phyloP scores from a whole-genome alignment of 2,888 invertebrate genomes.

The Dryomyza anilis region DNA sequence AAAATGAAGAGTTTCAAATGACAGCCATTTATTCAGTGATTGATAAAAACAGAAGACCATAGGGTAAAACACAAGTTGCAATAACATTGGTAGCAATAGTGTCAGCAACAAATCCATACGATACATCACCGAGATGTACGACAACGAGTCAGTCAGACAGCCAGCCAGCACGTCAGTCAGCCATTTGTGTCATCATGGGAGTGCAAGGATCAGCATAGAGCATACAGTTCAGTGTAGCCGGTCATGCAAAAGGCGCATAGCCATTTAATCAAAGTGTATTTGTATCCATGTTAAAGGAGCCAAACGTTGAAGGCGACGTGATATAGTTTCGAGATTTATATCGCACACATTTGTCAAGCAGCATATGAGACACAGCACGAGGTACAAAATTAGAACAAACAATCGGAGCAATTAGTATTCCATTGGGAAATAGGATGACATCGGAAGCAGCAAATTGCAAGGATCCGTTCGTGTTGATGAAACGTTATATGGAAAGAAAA shows the following conservation, averaged over 20 bases:
- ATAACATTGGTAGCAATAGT: not conserved
- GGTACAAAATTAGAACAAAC: not conserved
- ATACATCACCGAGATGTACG: constrained; percentile 4
- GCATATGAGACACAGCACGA: not conserved
- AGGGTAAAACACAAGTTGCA: not conserved
- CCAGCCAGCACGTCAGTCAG: not conserved
- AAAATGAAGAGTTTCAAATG: not conserved
- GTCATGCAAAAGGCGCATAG: constrained; percentile 4
- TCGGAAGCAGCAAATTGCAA: not conserved
- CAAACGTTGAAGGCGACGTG: not conserved
- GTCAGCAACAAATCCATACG: constrained; percentile 11
- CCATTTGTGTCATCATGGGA: not conserved
- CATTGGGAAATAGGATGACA: not conserved
- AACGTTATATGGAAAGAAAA: no score
- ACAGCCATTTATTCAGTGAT: constrained; percentile 10
- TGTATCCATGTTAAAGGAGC: not conserved
- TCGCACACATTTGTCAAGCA: constrained; percentile 28
- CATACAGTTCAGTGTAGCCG: constrained; percentile 10
- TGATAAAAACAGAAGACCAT: not conserved
- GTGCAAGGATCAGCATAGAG: not conserved
- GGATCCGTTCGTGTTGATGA: constrained; percentile 5
- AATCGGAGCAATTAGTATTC: no score
- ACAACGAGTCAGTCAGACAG: not conserved
- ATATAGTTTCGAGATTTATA: constrained; percentile 28
- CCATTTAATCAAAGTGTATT: constrained; percentile 15